Evolutionary conservation across 2,113 vertebrate species (phyloP).

Genomic region (Psophia crepitans): DNA sequence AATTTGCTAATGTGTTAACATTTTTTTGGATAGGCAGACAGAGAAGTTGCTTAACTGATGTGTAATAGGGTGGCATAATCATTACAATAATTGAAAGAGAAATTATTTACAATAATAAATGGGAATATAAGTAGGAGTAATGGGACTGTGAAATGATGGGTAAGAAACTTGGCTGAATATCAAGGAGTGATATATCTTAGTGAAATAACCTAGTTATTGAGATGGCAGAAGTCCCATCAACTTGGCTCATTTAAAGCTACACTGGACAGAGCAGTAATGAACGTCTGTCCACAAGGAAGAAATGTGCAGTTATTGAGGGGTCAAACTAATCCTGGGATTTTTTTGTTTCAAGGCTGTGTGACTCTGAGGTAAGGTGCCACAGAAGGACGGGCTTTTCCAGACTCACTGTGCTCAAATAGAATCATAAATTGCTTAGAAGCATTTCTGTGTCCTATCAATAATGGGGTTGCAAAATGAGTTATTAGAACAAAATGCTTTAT

Average conservation of each 20-base stretch:
- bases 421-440: not conserved
- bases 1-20: not conserved
- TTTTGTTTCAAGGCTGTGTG: not conserved
- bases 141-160: conserved; percentile 37
- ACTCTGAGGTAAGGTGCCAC: not conserved
- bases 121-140: conserved; percentile 56
- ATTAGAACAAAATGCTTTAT: not conserved
- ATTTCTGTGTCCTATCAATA: not conserved
- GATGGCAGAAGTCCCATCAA: not conserved
- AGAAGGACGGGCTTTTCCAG: not conserved
- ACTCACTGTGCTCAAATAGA: not conserved
- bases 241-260: not conserved
- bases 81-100: conserved; percentile 55
- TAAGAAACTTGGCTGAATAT: conserved; percentile 43
- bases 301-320: fast-evolving
- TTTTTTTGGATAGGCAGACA: not conserved
- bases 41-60: conserved; percentile 1
- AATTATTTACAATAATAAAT: conserved; percentile 68
- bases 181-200: conserved; percentile 34
- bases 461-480: not conserved
- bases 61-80: conserved; percentile 24
- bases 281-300: not conserved
- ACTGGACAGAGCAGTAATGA: not conserved
- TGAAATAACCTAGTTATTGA: conserved; percentile 32
- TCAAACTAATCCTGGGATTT: not conserved